phyloP scores from a whole-genome alignment of 2,797 vertebrate species.

The Balearica regulorum region DNA sequence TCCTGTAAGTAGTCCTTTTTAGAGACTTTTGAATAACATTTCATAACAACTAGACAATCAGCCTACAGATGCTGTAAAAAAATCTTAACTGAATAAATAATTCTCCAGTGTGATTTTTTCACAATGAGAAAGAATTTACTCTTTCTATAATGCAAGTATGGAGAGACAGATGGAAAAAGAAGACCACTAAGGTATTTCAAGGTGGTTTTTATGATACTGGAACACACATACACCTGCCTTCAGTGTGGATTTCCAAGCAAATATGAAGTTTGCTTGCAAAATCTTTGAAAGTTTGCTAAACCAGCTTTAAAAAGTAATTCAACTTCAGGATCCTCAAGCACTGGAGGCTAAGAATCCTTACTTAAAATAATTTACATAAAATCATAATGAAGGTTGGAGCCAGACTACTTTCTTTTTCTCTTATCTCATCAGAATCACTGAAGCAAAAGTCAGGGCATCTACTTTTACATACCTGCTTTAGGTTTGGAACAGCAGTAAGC shows the following conservation, averaged over 20 bases:
- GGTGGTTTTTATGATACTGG: background rate
- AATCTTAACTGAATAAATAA: background rate
- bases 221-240: background rate
- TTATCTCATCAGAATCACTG: slow-evolving; percentile 57
- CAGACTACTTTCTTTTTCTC: slow-evolving; percentile 48
- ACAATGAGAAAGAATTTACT: background rate
- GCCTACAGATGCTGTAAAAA: background rate
- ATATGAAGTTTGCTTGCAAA: background rate
- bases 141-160: background rate
- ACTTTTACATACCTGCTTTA: slow-evolving; percentile 26
- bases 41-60: background rate
- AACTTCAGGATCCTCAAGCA: background rate
- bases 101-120: background rate
- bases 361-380: slow-evolving; percentile 46
- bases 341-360: background rate
- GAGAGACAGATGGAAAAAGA: background rate
- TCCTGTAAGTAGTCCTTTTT: background rate
- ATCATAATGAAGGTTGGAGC: slow-evolving; percentile 48
- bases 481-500: slow-evolving; percentile 41
- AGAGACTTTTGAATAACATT: background rate
- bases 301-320: slow-evolving; percentile 9
- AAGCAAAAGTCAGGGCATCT: slow-evolving; percentile 41
- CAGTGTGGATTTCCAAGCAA: background rate
- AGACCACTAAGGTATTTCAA: background rate
- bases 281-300: background rate